A percentile compares a stretch with the other conserved stretches of the same genome.
These are phyloP conservation scores for Cosmia pyralina DNA, from an alignment of 2,888 invertebrate genomes.

Conservation along the genomic window DNA sequence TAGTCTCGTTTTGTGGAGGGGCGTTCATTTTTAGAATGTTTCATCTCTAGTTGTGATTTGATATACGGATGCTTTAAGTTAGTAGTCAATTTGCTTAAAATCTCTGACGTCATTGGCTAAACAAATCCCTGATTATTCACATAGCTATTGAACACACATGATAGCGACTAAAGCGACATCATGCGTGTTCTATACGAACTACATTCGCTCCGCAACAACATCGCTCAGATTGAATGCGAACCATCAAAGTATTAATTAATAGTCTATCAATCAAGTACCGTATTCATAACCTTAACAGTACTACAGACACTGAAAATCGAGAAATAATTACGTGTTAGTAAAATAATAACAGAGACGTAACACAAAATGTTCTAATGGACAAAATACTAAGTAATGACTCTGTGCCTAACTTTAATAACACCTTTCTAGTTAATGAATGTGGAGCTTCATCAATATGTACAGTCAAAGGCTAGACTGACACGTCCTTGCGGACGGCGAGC, in stretches of 20 bases:
- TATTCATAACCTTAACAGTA: constrained; percentile 13
- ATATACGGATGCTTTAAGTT: too few relatives aligned
- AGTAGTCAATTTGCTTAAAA: neutral
- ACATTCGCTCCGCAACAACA: neutral
- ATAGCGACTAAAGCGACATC: constrained; percentile 14
- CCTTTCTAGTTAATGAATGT: constrained; percentile 38
- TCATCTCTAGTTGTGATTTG: too few relatives aligned
- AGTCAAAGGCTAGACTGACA: constrained; percentile 1
- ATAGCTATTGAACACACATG: neutral
- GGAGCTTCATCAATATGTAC: neutral
- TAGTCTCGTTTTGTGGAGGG: too few relatives aligned
- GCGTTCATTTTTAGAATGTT: too few relatives aligned
- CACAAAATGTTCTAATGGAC: constrained; percentile 10
- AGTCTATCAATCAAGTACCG: constrained; percentile 33
- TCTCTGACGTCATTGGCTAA: neutral
- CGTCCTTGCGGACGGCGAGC: too few relatives aligned
- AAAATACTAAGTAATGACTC: constrained; percentile 4
- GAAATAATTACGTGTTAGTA: constrained; percentile 14
- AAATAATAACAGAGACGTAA: neutral
- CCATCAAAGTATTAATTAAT: constrained; percentile 49
- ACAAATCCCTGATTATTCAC: neutral
- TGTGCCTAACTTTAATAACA: constrained; percentile 9
- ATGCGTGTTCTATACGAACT: neutral
- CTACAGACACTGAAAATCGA: constrained; percentile 10
- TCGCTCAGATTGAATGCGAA: neutral